Evolutionary conservation across 2,888 invertebrate species (phyloP).

Genomic region (Parnassius glacialis): DNA sequence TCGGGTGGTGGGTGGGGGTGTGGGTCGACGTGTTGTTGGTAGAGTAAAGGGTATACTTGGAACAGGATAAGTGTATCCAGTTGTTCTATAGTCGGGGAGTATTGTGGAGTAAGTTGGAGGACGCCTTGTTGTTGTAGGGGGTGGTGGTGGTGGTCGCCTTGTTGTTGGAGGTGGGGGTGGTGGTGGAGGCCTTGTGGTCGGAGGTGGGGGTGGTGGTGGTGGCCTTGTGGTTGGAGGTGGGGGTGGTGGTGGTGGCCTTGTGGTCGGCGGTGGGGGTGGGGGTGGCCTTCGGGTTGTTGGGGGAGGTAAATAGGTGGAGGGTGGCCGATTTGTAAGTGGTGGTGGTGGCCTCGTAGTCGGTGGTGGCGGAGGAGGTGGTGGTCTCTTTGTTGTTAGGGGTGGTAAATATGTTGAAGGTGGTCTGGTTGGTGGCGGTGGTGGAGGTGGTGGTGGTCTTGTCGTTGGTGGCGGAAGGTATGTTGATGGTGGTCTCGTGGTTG

Average conservation of each 20-base stretch:
- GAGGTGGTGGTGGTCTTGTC: slow-evolving; percentile 29
- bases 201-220: slow-evolving; percentile 31
- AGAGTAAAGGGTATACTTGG: slow-evolving; percentile 42
- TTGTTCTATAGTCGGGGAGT: slow-evolving; percentile 38
- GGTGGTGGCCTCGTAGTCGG: slow-evolving; percentile 31
- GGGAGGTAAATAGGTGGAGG: slow-evolving; percentile 30
- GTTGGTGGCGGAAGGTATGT: slow-evolving; percentile 33
- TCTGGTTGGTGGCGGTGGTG: slow-evolving; percentile 33
- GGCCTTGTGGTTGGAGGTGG: slow-evolving; percentile 30
- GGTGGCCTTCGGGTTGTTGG: slow-evolving; percentile 40
- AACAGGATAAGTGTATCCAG: slow-evolving; percentile 50
- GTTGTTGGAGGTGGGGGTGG: slow-evolving; percentile 31
- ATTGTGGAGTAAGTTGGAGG: slow-evolving; percentile 33
- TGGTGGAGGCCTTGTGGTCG: slow-evolving; percentile 26
- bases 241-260: slow-evolving; percentile 31
- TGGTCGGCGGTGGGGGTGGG: slow-evolving; percentile 31
- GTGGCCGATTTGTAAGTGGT: slow-evolving; percentile 31
- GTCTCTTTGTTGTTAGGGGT: slow-evolving; percentile 36
- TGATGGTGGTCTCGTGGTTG: slow-evolving; percentile 42
- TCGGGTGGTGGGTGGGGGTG: slow-evolving; percentile 30
- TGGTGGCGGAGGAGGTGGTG: slow-evolving; percentile 38
- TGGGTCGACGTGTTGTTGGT: slow-evolving; percentile 31
- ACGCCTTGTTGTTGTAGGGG: slow-evolving; percentile 27
- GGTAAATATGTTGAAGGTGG: slow-evolving; percentile 31
- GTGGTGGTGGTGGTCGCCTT: slow-evolving; percentile 29